These are phyloP conservation scores for Triplophysa bombifrons DNA, from an alignment of 2,797 vertebrate genomes.

Conservation along the genomic window DNA sequence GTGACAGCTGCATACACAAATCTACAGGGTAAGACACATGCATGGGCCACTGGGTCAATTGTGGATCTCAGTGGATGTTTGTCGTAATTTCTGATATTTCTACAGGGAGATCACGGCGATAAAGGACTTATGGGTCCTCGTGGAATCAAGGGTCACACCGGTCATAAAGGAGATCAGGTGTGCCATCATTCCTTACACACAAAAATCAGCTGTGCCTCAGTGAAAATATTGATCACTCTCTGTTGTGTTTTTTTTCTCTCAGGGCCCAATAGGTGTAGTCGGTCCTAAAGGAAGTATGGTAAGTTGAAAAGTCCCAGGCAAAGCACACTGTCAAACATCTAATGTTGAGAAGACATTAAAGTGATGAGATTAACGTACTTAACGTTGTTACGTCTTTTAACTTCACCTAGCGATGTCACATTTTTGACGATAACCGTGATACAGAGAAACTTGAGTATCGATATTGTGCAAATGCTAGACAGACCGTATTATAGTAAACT, in stretches of 20 bases:
- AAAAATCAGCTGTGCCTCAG: background rate
- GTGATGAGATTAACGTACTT: no score
- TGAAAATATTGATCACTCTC: background rate
- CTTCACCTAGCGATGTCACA: no score
- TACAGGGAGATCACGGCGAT: constrained; percentile 77
- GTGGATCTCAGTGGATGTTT: no score
- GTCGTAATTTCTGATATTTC: constrained; percentile 14
- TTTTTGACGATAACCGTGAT: no score
- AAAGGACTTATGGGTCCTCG: constrained; percentile 71
- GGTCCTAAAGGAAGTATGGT: constrained; percentile 77
- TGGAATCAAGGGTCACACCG: constrained; percentile 80
- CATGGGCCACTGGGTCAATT: no score
- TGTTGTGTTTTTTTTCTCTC: constrained; percentile 6
- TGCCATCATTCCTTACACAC: constrained; percentile 30
- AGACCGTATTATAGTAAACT: no score
- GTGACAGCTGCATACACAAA: no score
- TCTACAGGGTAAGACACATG: no score
- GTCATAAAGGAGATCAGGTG: constrained; percentile 80
- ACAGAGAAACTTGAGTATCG: no score
- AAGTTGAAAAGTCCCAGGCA: constrained; percentile 26
- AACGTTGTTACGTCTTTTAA: no score
- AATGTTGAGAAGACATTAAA: no score
- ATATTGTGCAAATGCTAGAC: no score
- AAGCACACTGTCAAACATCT: background rate
- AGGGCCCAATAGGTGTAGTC: constrained; percentile 71